Base-by-base conservation (phyloP, 2,888 invertebrate genomes). In the Acleris laterana region DNA sequence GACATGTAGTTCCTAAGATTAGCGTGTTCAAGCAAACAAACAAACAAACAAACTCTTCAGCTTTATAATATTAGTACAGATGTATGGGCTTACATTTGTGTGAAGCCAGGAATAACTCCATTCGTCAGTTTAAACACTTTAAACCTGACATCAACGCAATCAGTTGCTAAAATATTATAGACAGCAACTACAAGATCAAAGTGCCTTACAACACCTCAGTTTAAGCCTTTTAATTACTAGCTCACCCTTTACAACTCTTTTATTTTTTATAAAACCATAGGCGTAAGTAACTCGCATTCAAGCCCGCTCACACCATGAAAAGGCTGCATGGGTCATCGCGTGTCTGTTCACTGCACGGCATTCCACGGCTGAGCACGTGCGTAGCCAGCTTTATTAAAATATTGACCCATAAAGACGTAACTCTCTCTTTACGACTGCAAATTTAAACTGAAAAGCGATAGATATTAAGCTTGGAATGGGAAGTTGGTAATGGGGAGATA, bases 261-360 rank as follows among this genome's bases (percentile, higher is more conserved):
- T 57, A 53, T 20, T 55, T 57, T 51, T 22, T 52, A 59, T 63
- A 46, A 59, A 63, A 48, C 50, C 58, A 46, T 57, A 22, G 32
- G 28, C 55, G 50, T 60, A 60, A 32, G 44, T 46, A 46, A 44
- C 22, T 22, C 57, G 57, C 53, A 56, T 46, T 38, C 28, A 63
- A 57, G 63, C 53, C 57, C 67, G 72, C 44, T 51, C 60, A 59
- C 68, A 70, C 71, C 71, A 71, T 76, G 73, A 71, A 74, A 68
- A 69, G 70, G 67, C 69, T 76, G 77, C 78, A 85, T 81, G 88
- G 87, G 86, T 87, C 87, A 86, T 20, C 73, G 81, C 75, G 75
- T 71, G 70, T 68, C 70, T 69, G 59, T 58, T 59, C 65, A 60
- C 55, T 61, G 65, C 60, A 61, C 60, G 65, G 28, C 51, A 57